These are phyloP conservation scores for Drosophila takahashii DNA, from an alignment of 1,140 invertebrate genomes.

Conservation along the genomic window DNA sequence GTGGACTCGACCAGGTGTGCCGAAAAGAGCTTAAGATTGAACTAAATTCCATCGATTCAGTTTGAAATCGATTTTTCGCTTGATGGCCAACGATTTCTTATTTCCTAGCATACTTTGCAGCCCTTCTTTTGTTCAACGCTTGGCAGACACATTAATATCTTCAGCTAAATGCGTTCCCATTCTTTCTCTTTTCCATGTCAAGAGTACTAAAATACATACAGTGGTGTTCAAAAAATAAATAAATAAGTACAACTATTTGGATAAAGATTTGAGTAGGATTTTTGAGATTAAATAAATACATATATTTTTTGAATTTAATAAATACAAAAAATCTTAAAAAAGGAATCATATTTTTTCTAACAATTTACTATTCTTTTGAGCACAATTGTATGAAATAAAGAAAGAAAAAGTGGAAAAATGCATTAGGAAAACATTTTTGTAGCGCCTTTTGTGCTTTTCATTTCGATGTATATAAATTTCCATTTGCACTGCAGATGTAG, in stretches of 20 bases:
- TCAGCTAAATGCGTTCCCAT: conserved; percentile 35
- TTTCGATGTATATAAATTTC: conserved; percentile 64
- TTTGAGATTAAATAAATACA: neutral
- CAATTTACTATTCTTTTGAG: neutral
- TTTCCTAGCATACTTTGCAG: conserved; percentile 20
- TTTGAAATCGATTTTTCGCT: conserved; percentile 24
- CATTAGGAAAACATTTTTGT: conserved; percentile 56
- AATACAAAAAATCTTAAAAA: too few relatives aligned
- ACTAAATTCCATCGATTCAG: conserved; percentile 20
- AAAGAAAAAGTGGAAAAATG: conserved; percentile 55
- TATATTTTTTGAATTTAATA: too few relatives aligned
- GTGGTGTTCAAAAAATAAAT: neutral
- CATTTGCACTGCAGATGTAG: conserved; percentile 52
- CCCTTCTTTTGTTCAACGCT: conserved; percentile 26
- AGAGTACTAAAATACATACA: conserved; percentile 25
- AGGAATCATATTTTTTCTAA: neutral
- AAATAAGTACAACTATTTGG: too few relatives aligned
- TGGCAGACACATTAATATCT: conserved; percentile 50
- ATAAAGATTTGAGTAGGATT: neutral
- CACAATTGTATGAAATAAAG: conserved; percentile 17
- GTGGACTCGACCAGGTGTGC: conserved; percentile 31
- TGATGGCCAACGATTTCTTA: conserved; percentile 22
- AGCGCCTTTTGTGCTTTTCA: conserved; percentile 51
- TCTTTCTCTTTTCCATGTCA: conserved; percentile 30
- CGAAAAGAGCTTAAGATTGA: neutral